Conservation (phyloP, 1,140 invertebrate species). For the Phocides pigmalion region DNA sequence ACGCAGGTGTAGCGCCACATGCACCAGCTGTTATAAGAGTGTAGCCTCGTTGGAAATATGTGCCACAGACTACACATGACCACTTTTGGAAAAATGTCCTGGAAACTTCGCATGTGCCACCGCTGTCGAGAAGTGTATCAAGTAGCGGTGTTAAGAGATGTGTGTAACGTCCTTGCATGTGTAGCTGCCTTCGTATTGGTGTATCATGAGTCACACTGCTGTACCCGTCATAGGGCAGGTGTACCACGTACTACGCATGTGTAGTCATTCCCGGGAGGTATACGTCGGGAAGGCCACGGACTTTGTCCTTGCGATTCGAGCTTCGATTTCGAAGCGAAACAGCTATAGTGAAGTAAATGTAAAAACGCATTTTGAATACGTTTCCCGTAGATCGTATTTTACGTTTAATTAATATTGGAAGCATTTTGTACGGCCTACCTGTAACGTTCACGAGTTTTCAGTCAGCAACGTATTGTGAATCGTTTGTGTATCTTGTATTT, state of each 20-base stretch:
- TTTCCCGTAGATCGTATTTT: neutral
- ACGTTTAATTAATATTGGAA: slow-evolving; percentile 2
- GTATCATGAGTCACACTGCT: no score
- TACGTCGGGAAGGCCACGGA: no score
- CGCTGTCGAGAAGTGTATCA: no score
- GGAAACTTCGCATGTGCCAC: no score
- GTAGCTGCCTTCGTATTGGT: no score
- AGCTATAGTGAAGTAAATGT: neutral
- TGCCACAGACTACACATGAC: no score
- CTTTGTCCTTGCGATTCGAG: neutral
- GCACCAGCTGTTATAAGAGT: neutral
- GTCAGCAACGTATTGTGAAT: neutral
- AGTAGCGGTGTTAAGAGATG: no score
- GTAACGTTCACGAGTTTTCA: neutral
- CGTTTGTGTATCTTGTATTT: slow-evolving; percentile 17
- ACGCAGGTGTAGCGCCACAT: slow-evolving; percentile 81
- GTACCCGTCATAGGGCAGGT: no score
- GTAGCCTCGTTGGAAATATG: neutral
- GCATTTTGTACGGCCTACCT: neutral
- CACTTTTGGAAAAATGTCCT: no score
- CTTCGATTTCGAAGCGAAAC: neutral
- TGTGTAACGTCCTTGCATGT: no score
- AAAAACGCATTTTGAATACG: slow-evolving; percentile 2
- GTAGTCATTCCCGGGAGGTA: no score
- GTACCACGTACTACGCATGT: no score